Evolutionary conservation across 2,888 invertebrate genomes (phyloP).

Genomic region (Parapristionchus giblindavisi): DNA sequence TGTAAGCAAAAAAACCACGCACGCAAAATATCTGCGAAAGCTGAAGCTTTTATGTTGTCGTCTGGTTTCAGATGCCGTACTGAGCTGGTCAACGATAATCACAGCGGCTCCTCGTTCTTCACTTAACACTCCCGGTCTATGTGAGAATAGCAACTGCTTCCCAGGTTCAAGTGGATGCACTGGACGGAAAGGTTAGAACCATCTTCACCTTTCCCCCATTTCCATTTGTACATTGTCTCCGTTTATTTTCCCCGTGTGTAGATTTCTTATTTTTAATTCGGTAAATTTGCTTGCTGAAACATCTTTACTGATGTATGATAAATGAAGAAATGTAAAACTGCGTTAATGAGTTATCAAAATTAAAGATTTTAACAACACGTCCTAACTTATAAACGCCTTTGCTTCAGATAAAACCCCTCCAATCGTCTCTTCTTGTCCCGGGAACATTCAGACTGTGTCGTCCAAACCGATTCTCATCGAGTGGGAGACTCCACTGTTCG

Average conservation of each 20-base stretch:
- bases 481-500: conserved; percentile 9
- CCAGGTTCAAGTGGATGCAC: conserved; percentile 3
- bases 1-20: too few species aligned
- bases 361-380: too few species aligned
- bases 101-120: not conserved
- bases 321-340: not conserved
- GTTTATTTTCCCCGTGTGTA: not conserved
- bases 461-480: not conserved
- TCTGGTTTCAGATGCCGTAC: too few species aligned
- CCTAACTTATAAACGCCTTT: too few species aligned
- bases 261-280: not conserved
- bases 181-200: too few species aligned
- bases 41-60: too few species aligned
- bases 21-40: too few species aligned
- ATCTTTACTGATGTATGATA: not conserved
- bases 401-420: conserved; percentile 10
- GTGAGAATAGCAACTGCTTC: not conserved
- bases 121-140: conserved; percentile 4
- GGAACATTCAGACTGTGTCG: not conserved
- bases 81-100: not conserved
- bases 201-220: not conserved
- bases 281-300: not conserved
- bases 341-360: not conserved
- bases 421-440: not conserved
- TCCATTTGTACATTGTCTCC: not conserved